A percentile compares a stretch with the other conserved stretches of the same genome.
phyloP scores from a whole-genome alignment of 2,888 invertebrate genomes.

The Ophion ventricosus region DNA sequence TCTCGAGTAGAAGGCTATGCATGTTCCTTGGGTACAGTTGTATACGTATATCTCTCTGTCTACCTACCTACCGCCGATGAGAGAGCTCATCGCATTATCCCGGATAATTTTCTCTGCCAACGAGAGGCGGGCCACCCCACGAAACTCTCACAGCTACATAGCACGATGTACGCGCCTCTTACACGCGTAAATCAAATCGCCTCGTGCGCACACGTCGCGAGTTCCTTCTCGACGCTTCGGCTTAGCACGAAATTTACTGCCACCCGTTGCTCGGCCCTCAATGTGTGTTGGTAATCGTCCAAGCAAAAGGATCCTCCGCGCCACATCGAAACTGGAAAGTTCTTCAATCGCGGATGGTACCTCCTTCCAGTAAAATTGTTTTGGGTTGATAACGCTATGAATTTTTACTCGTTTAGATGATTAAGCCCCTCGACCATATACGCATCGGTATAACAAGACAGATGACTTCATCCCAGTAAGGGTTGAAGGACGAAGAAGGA shows the following conservation, averaged over 20 bases:
- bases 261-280: constrained; percentile 51
- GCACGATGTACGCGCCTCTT: constrained; percentile 63
- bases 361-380: not conserved
- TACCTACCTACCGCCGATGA: constrained; percentile 68
- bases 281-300: constrained; percentile 47
- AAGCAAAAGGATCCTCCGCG: constrained; percentile 27
- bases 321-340: constrained; percentile 11
- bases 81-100: constrained; percentile 69
- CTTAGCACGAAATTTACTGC: constrained; percentile 79
- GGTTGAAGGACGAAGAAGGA: not conserved
- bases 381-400: not conserved
- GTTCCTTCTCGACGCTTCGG: constrained; percentile 68
- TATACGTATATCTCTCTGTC: constrained; percentile 13
- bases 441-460: not conserved
- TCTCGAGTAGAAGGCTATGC: not conserved
- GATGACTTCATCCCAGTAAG: not conserved
- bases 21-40: not conserved
- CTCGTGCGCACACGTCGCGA: constrained; percentile 66
- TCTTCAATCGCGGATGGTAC: constrained; percentile 13
- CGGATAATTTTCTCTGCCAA: constrained; percentile 67
- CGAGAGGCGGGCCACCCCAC: constrained; percentile 64
- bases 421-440: not conserved
- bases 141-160: constrained; percentile 68
- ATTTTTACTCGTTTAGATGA: constrained; percentile 5
- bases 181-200: constrained; percentile 77